A percentile compares a stretch with the other conserved stretches of the same genome.
phyloP scores from a whole-genome alignment of 2,113 vertebrate genomes.

The Hippopotamus amphibius region DNA sequence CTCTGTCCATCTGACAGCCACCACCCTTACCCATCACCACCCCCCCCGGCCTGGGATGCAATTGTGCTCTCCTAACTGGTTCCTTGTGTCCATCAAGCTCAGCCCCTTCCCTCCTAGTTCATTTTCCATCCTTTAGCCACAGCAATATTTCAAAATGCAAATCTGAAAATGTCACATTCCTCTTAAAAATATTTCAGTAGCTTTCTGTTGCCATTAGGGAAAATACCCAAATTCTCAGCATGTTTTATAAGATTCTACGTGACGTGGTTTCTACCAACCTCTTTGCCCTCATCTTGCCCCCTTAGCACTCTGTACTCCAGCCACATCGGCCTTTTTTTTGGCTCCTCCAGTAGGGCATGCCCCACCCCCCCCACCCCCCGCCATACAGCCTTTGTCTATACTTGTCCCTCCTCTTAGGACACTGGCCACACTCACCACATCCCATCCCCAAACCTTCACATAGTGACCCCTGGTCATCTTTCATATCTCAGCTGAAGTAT shows the following conservation, averaged over 20 bases:
- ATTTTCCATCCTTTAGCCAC: not conserved
- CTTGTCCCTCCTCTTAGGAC: not conserved
- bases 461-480: not conserved
- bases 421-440: too few relatives aligned
- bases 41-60: not conserved
- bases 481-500: not conserved
- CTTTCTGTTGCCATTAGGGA: not conserved
- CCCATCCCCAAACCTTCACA: not conserved
- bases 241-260: not conserved
- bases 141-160: constrained; percentile 22
- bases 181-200: constrained; percentile 3
- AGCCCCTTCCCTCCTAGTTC: not conserved
- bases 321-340: not conserved
- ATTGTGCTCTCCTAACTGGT: not conserved
- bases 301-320: too few relatives aligned
- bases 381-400: not conserved
- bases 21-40: too few relatives aligned
- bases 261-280: not conserved
- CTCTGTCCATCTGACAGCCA: not conserved
- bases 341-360: not conserved
- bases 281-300: not conserved
- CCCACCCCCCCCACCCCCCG: not conserved
- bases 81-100: not conserved
- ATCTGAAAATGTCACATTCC: not conserved
- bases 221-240: not conserved